Conservation (phyloP, 2,113 vertebrate species). For the Paramormyrops kingsleyae region DNA sequence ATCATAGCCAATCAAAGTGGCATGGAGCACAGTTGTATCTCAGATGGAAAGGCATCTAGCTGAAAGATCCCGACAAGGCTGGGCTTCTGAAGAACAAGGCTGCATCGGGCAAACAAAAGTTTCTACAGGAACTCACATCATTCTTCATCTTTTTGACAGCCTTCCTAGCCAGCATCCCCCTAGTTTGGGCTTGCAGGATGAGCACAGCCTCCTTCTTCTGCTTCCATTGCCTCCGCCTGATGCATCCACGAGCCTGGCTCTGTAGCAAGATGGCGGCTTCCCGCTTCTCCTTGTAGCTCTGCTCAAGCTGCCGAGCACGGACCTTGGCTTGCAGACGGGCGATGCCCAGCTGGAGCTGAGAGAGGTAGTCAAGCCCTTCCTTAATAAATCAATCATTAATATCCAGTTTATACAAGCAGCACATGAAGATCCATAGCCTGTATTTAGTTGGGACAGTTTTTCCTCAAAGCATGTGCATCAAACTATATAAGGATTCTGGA, state of each 20-base stretch:
- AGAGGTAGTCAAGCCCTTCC: not conserved
- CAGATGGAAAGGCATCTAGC: not conserved
- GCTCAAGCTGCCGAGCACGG: slow-evolving; percentile 60
- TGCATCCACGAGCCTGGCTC: slow-evolving; percentile 62
- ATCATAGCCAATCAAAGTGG: not conserved
- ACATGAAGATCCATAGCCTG: not conserved
- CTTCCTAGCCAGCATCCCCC: slow-evolving; percentile 68
- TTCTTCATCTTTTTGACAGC: slow-evolving; percentile 51
- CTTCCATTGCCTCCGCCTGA: slow-evolving; percentile 62
- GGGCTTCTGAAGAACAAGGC: not conserved
- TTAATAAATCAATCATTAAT: too few species aligned
- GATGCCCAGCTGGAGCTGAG: slow-evolving; percentile 75
- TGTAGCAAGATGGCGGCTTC: slow-evolving; percentile 61
- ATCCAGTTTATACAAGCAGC: not conserved
- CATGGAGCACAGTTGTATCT: not conserved
- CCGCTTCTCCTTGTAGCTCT: slow-evolving; percentile 59
- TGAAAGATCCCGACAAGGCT: not conserved
- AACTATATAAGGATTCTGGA: not conserved
- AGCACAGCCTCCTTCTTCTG: slow-evolving; percentile 63
- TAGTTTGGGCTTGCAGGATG: slow-evolving; percentile 74
- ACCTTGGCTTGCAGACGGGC: slow-evolving; percentile 79
- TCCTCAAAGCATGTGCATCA: not conserved
- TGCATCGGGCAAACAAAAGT: not conserved
- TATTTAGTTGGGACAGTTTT: not conserved
- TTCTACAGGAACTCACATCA: slow-evolving; percentile 48